Evolutionary conservation across 2,113 vertebrate genomes (phyloP), one percentile per base, ranked within the genome.

Genomic region (Phrynocephalus versicolor): DNA sequence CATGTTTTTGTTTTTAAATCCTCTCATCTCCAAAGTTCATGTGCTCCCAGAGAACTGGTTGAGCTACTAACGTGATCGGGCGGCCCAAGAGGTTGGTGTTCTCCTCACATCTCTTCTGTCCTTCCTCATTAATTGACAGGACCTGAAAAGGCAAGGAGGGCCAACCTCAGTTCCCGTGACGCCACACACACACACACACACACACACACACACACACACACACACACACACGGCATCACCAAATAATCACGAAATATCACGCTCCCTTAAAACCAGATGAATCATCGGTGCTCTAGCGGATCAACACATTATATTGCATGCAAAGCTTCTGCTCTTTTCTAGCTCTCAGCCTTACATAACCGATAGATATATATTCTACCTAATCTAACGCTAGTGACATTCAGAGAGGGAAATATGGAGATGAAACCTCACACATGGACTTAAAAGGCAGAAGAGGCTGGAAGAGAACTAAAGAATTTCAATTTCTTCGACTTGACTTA

Each of bases 91-190:
- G 73, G 41, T 92, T 97, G 23, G 96, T 97, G 79, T 97, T 97
- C 58, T 97, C 96, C 87, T 97, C 97, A 70, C 97, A 97, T 18
- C 97, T 94, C 93, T 94, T 97, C 87, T 97, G 97, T 8, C 97
- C 97, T 78, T 98, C 97, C 83, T 97, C 97, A 0, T 96, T 97
- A 83, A 98, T 97, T 0, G 96, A 97, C 62, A 97, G 93, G 45
- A 98, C 97, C 97, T 98, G 88, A 70, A 93, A 92, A 33, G 75
- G 91, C 88, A 87, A 33, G 41, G 1, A 9, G 33, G 0, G 62
- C 30, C 83, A 57, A 77, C 57, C 0, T 2, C 65, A 21, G 25
- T 30, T 67, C 35, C n/a, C n/a, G n/a, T n/a, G n/a, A n/a, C n/a
- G n/a, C n/a, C n/a, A n/a, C n/a, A n/a, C n/a, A n/a, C n/a, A n/a